phyloP scores from a whole-genome alignment of 2,888 invertebrate species.

The Habrosyne pyritoides region DNA sequence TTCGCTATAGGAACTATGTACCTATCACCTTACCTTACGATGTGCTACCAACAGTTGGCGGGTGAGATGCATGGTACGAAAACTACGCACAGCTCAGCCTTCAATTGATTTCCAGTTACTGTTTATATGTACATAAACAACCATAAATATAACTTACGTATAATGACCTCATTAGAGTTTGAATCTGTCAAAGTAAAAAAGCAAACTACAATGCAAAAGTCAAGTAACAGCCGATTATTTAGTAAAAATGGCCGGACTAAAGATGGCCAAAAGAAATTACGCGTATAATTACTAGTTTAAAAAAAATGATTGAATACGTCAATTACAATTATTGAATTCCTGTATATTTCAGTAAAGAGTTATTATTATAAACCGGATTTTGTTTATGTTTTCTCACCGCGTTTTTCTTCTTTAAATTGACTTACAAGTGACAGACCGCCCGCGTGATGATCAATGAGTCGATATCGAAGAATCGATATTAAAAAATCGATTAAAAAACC shows the following conservation, averaged over 20 bases:
- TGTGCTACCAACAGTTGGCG: no score
- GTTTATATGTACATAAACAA: no score
- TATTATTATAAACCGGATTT: not conserved
- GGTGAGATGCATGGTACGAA: no score
- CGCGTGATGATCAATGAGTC: constrained; percentile 29
- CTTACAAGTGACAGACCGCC: constrained; percentile 16
- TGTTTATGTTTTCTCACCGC: constrained; percentile 8
- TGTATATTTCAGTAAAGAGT: not conserved
- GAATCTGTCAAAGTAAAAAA: not conserved
- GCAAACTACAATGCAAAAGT: constrained; percentile 14
- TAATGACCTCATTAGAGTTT: not conserved
- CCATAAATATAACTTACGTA: not conserved
- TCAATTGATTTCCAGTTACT: no score
- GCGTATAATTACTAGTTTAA: constrained; percentile 12
- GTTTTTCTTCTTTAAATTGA: constrained; percentile 15
- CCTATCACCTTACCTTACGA: not conserved
- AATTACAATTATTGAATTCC: not conserved
- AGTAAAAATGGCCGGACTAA: constrained; percentile 11
- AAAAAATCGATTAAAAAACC: constrained; percentile 19
- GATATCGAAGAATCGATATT: constrained; percentile 24
- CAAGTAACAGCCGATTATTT: constrained; percentile 13
- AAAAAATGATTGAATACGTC: not conserved
- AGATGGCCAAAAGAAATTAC: constrained; percentile 24
- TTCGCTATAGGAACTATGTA: not conserved
- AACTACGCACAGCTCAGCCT: no score